These are phyloP conservation scores for Cinclus cinclus DNA, from an alignment of 2,113 vertebrate genomes.

Conservation along the genomic window DNA sequence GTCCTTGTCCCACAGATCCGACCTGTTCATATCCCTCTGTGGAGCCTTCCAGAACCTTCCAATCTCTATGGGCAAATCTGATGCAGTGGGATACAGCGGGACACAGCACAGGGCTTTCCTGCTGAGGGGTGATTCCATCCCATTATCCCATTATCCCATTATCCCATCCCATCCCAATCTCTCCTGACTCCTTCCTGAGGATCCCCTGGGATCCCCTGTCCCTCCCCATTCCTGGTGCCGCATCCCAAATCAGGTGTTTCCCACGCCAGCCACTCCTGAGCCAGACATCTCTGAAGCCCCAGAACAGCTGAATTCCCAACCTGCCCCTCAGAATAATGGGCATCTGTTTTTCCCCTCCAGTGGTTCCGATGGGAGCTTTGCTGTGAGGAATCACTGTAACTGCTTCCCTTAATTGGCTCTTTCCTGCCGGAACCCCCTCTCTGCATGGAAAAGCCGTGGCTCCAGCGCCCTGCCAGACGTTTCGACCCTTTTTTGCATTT, in stretches of 20 bases:
- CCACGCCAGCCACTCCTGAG: background rate
- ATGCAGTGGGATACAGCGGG: too few species aligned
- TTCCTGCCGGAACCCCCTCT: background rate
- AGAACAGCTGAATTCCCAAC: background rate
- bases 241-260: background rate
- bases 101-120: background rate
- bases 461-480: background rate
- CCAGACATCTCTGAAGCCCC: background rate
- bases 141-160: background rate
- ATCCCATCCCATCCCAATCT: background rate
- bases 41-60: background rate
- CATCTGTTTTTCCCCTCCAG: background rate
- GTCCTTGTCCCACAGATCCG: fast-evolving
- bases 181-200: background rate
- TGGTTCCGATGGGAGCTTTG: background rate
- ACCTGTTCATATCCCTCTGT: too few species aligned
- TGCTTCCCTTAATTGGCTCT: background rate
- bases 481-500: background rate
- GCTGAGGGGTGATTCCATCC: background rate
- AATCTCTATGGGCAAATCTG: background rate
- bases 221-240: background rate
- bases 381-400: background rate
- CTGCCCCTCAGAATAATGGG: background rate
- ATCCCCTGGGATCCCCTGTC: background rate
- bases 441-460: background rate